Conservation (phyloP, 2,113 vertebrate genomes). For the Sphyrna mokarran region DNA sequence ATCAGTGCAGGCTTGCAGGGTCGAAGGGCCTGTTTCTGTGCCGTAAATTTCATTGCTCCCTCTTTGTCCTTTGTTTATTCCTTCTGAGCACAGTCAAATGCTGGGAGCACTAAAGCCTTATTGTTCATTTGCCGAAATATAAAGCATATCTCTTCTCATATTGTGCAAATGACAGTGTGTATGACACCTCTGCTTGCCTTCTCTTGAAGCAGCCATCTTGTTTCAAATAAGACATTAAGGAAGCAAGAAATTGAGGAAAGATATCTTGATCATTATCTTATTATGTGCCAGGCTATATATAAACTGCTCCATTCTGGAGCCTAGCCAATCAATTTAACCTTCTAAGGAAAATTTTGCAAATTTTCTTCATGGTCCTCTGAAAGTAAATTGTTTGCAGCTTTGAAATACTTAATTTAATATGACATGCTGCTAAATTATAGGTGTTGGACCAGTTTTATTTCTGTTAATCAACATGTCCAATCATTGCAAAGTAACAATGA, state of each 20-base stretch:
- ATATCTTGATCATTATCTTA: background rate
- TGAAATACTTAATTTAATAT: background rate
- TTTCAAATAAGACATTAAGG: background rate
- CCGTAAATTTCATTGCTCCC: no score
- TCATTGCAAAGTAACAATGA: background rate
- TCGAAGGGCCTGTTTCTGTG: no score
- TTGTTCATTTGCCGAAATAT: background rate
- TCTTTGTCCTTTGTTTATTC: background rate
- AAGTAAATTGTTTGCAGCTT: background rate
- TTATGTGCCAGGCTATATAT: background rate
- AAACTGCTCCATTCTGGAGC: background rate
- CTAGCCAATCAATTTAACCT: background rate
- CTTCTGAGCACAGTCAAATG: background rate
- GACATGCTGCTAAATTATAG: background rate
- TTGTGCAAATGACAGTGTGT: background rate
- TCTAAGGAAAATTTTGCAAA: slow-evolving; percentile 3
- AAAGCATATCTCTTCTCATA: background rate
- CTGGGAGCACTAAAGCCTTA: background rate
- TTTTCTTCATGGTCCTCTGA: background rate
- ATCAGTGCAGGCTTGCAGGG: no score
- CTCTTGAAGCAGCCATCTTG: background rate
- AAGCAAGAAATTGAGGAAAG: background rate
- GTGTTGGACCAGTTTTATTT: background rate
- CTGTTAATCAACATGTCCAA: background rate
- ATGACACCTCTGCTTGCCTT: background rate